phyloP scores from a whole-genome alignment of 1,140 invertebrate genomes.

The Calliopsis andreniformis region DNA sequence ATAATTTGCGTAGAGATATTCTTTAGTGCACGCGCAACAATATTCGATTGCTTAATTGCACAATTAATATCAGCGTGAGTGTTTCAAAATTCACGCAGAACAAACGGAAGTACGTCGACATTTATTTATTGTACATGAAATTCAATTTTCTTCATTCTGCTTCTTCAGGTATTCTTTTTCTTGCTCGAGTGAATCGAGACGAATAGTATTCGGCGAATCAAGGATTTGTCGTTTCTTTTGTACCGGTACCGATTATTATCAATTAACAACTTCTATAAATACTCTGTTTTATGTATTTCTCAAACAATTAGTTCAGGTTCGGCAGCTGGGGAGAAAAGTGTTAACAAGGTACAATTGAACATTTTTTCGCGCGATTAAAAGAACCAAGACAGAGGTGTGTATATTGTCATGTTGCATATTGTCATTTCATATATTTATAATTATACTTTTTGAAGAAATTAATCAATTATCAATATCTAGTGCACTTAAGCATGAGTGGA shows the following conservation, averaged over 20 bases:
- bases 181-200: not conserved
- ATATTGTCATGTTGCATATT: too few relatives aligned
- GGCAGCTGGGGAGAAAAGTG: slow-evolving; percentile 2
- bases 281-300: not conserved
- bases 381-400: not conserved
- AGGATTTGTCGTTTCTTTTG: slow-evolving; percentile 16
- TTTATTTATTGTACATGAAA: not conserved
- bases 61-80: not conserved
- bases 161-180: not conserved
- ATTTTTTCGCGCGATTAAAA: not conserved
- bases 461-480: too few relatives aligned
- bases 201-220: slow-evolving; percentile 13
- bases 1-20: slow-evolving; percentile 10
- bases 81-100: not conserved
- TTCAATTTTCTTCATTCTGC: not conserved
- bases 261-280: slow-evolving; percentile 30
- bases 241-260: slow-evolving; percentile 38
- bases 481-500: too few relatives aligned
- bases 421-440: too few relatives aligned
- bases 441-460: too few relatives aligned
- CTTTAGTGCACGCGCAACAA: not conserved
- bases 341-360: not conserved
- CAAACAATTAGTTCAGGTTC: slow-evolving; percentile 17
- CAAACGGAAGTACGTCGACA: not conserved
- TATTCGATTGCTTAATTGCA: not conserved